Evolutionary conservation across 2,797 vertebrate genomes (phyloP), one percentile per base, ranked within the genome.

Genomic region (Lophius americanus): DNA sequence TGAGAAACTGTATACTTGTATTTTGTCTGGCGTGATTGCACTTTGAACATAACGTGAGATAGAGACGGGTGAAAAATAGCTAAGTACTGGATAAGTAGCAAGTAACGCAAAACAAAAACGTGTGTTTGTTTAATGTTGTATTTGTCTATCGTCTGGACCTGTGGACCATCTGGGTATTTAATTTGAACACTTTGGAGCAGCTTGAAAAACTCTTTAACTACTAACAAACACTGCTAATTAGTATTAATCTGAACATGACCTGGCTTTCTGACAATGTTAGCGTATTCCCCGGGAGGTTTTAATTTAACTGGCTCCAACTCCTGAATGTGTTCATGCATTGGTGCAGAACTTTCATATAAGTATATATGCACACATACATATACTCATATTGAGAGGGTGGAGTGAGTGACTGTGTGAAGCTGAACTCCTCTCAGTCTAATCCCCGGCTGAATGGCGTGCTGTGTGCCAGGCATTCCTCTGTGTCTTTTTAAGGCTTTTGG

Each of bases 381-480:
- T 48, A 68, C 52, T 75, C 62, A 72, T 69, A 68, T 49, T 60
- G 60, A 63, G 60, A 44, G 68, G 77, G 70, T 63, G 60, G 66
- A 86, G 78, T 88, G 80, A 80, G 78, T 85, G 83, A 72, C 71
- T 87, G 82, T 78, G 78, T 85, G 85, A 85, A 78, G 82, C 69
- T 69, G 75, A 85, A 84, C 85, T 81, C 70, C 79, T 77, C 73
- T 85, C 69, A 23, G 55, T 76, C 68, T 92, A 93, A 93, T 92
- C 91, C 85, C 78, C 42, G 85, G 55, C 76, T 92, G 90, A 92
- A 91, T 90, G 89, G 85, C 54, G 68, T 74, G 81, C 85, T 90
- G 91, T 91, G 89, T 87, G 91, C 87, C 83, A 86, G 75, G 83
- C 91, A 93, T 93, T 94, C 92, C 89, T 88, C 86, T 79, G 73